Percentiles rank a stretch among this genome's conserved stretches.
phyloP scores from a whole-genome alignment of 92 coral and sea anemone species.

The Heliopora coerulea region DNA sequence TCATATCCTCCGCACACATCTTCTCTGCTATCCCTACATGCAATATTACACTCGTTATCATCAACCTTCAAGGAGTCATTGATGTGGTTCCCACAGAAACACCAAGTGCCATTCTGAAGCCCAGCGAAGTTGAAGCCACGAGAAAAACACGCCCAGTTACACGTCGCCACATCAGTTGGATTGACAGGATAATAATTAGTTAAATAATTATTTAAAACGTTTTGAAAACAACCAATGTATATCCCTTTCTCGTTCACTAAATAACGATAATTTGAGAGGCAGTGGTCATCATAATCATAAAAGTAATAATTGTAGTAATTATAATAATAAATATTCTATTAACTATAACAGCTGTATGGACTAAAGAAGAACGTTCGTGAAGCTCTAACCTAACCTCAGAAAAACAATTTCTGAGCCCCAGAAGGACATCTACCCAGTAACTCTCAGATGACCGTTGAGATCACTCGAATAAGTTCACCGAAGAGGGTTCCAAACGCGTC shows the following conservation, averaged over 20 bases:
- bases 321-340: too few species aligned
- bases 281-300: too few species aligned
- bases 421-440: too few species aligned
- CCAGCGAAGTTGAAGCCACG: conserved; percentile 44
- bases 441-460: too few species aligned
- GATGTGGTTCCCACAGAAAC: conserved; percentile 41
- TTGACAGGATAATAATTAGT: conserved; percentile 37
- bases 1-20: conserved; percentile 89
- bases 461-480: too few species aligned
- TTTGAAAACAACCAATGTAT: conserved; percentile 41
- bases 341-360: too few species aligned
- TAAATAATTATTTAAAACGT: conserved; percentile 28
- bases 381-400: too few species aligned
- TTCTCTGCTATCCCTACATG: conserved; percentile 53
- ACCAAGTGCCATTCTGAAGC: conserved; percentile 40
- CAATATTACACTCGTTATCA: conserved; percentile 34
- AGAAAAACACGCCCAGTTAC: conserved; percentile 45
- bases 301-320: too few species aligned
- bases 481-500: too few species aligned
- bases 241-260: conserved; percentile 42
- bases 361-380: too few species aligned
- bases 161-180: conserved; percentile 40
- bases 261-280: neutral
- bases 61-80: conserved; percentile 40
- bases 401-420: too few species aligned